These are phyloP conservation scores for Parnassius apollo DNA, from an alignment of 2,888 invertebrate genomes.

Conservation along the genomic window DNA sequence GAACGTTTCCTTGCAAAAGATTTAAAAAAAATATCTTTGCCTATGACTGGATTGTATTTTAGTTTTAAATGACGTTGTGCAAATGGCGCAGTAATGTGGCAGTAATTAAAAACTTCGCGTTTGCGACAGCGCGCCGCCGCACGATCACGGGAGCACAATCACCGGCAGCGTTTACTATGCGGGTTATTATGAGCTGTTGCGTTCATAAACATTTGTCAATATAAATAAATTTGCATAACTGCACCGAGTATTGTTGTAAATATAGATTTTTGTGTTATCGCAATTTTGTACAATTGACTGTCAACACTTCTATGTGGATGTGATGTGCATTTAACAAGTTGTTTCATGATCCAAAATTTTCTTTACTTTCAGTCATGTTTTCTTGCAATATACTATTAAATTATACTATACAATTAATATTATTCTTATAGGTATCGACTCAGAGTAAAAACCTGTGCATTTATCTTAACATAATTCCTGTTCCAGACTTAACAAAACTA, in stretches of 20 bases:
- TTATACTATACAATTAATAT: too few relatives aligned
- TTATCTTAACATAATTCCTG: too few relatives aligned
- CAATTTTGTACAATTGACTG: too few relatives aligned
- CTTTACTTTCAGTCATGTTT: too few relatives aligned
- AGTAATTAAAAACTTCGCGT: slow-evolving; percentile 53
- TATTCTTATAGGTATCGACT: too few relatives aligned
- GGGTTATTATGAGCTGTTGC: slow-evolving; percentile 71
- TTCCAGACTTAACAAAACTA: too few relatives aligned
- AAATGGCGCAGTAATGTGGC: slow-evolving; percentile 53
- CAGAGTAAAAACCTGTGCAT: too few relatives aligned
- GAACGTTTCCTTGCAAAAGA: not conserved
- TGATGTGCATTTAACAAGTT: too few relatives aligned
- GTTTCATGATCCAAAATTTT: too few relatives aligned
- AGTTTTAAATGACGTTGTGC: slow-evolving; percentile 8
- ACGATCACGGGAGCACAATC: slow-evolving; percentile 48
- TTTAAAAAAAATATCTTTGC: not conserved
- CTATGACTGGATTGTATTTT: not conserved
- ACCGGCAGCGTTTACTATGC: slow-evolving; percentile 61
- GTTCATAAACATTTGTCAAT: slow-evolving; percentile 47
- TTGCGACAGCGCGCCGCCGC: slow-evolving; percentile 42
- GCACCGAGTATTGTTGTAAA: slow-evolving; percentile 29
- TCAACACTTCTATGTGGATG: too few relatives aligned
- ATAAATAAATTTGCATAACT: slow-evolving; percentile 44
- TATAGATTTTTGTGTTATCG: slow-evolving; percentile 7
- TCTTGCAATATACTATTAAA: too few relatives aligned